Base-by-base conservation (phyloP, 2,888 invertebrate genomes). In the Sisyra nigra region DNA sequence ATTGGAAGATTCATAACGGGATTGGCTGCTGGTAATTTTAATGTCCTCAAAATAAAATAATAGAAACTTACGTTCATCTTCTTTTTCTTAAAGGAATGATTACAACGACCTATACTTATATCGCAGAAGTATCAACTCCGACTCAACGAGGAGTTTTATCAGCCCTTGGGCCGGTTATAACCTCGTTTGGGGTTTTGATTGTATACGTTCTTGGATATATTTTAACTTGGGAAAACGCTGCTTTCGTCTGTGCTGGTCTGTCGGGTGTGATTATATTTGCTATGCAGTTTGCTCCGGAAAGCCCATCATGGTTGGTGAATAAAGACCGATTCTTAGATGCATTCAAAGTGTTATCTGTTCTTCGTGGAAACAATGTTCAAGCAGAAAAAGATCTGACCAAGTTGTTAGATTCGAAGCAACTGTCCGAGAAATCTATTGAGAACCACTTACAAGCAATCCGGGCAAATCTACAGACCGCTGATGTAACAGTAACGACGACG, bases 141-240 rank as follows among this genome's bases (percentile, higher is more conserved):
- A 68, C 72, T 50, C 74, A 76, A 50, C 64, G 81, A 42, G 80
- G 80, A 2, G 72, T 78, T 42, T 63, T 81, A 7, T 77, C 80
- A 48, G 76, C 80, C 1, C 55, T 78, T 15, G 80, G 80, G 1
- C 80, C 81, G 1, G 73, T 80, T 1, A 62, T 78, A 47, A 80
- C 80, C 15, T 80, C 80, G 1, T 69, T 80, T 2, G 81, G 81
- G 1, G 80, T 82, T 45, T 70, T 82, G 45, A 60, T 79, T 41
- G 74, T 79, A 2, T 81, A 81, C 60, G 69, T 71, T 1, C 54
- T 80, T 8, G 81, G 81, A 15, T 75, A 77, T 9, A 66, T 76
- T 52, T 60, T 77, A 7, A 69, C 72, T 44, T 82, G 80, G 80
- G 66, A 76, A 46, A 69, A 67, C 44, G 71, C 77, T 0, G 76